Conservation (phyloP, 1,140 invertebrate genomes). For the Zaprionus nigranus region DNA sequence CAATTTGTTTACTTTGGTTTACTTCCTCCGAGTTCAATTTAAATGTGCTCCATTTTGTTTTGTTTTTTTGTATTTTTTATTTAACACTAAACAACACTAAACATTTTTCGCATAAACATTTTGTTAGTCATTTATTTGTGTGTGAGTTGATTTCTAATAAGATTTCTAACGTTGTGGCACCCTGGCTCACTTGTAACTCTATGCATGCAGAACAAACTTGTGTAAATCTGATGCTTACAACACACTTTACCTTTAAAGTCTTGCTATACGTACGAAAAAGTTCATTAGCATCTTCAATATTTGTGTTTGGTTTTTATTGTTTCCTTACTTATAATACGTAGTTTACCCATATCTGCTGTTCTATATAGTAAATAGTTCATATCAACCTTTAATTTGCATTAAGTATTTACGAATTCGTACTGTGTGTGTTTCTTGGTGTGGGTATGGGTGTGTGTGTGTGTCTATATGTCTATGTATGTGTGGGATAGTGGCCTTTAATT, state of each 20-base stretch:
- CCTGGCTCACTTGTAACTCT: conserved; percentile 55
- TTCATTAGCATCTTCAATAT: conserved; percentile 60
- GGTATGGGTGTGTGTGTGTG: conserved; percentile 15
- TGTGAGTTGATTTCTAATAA: conserved; percentile 26
- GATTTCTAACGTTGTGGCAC: conserved; percentile 66
- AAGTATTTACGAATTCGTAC: conserved; percentile 46
- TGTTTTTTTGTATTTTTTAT: conserved; percentile 29
- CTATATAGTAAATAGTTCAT: conserved; percentile 69
- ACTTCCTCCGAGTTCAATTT: not conserved
- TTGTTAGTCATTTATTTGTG: conserved; percentile 21
- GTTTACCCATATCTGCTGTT: conserved; percentile 33
- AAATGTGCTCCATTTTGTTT: conserved; percentile 8
- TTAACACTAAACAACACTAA: conserved; percentile 73
- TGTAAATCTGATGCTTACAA: conserved; percentile 47
- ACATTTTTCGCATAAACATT: conserved; percentile 34
- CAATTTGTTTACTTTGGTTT: conserved; percentile 28
- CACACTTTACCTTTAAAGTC: conserved; percentile 60
- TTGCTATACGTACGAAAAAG: conserved; percentile 73
- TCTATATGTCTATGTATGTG: not conserved
- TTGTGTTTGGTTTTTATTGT: conserved; percentile 32
- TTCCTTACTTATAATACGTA: conserved; percentile 4
- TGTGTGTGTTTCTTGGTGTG: conserved; percentile 4
- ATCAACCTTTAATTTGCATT: conserved; percentile 72
- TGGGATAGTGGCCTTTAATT: not conserved
- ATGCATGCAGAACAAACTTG: conserved; percentile 41